Evolutionary conservation across 2,113 vertebrate genomes (phyloP), one percentile per base, ranked within the genome.

Genomic region (Nyctereutes procyonoides): DNA sequence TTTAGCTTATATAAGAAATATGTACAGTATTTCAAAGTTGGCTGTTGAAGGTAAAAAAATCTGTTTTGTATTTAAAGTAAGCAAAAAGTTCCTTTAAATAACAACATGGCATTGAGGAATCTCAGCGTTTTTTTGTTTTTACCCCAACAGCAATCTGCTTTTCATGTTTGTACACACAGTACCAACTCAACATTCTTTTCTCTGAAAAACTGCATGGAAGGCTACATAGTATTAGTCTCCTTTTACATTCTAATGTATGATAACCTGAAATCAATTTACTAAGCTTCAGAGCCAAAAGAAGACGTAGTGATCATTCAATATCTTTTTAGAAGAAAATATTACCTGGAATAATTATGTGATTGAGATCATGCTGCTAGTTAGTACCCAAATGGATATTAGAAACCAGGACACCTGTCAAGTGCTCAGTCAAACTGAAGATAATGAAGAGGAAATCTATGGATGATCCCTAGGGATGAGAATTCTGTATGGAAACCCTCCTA

Each of bases 1-100:
- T 89, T 93, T 94, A 88, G 48, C 43, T 93, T 77, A 94, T 79
- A 62, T 55, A 73, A 43, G 38, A 96, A 96, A 88, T 73, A 93
- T 79, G 71, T 91, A 82, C 28, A 93, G 35, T 82, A 91, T 94
- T 95, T 96, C 30, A 71, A 85, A 94, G 69, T 88, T 97, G 88
- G 84, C 88, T 88, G 26, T 30, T 86, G n/a, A 77, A 88, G 32
- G 60, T 93, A 62, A 95, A 83, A 80, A 93, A 76, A 38, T 87
- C 94, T 92, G 69, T 71, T 92, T 92, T 77, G 24, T 24, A 2
- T 94, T 96, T 88, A 58, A 96, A 97, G 28, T 77, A 92, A 97
- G 83, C 73, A 95, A 88, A 60, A 94, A 90, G 35, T 94, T 48
- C 35, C 82, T 97, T 97, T 85, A 85, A 85, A 97, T 94, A 96